These are phyloP conservation scores for Uromys caudimaculatus DNA, from an alignment of 2,797 vertebrate species.

Conservation along the genomic window DNA sequence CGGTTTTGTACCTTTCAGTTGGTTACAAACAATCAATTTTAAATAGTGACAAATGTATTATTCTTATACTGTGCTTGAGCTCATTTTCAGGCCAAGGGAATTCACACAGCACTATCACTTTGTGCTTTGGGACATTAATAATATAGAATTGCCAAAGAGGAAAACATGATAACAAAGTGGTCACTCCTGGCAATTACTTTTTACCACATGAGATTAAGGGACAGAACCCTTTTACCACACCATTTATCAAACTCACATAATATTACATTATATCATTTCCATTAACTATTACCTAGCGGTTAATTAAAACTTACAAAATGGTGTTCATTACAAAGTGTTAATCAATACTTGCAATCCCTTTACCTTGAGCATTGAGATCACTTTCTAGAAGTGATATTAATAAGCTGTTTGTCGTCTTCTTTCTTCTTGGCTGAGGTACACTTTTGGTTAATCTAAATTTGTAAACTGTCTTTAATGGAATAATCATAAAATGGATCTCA, in stretches of 20 bases:
- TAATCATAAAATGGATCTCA: conserved; percentile 10
- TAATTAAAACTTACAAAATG: conserved; percentile 79
- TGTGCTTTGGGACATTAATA: conserved; percentile 76
- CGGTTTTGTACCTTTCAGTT: conserved; percentile 65
- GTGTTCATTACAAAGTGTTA: conserved; percentile 74
- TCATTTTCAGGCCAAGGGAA: conserved; percentile 75
- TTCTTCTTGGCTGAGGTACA: conserved; percentile 61
- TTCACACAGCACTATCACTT: conserved; percentile 74
- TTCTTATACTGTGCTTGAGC: conserved; percentile 80
- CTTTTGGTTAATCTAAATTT: conserved; percentile 61
- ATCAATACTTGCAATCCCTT: conserved; percentile 76
- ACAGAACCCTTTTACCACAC: conserved; percentile 54
- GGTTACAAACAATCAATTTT: conserved; percentile 80
- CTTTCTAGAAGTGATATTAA: conserved; percentile 53
- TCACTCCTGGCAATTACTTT: conserved; percentile 71
- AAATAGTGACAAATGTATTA: conserved; percentile 65
- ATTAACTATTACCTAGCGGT: conserved; percentile 73
- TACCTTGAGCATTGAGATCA: conserved; percentile 68
- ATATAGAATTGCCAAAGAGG: conserved; percentile 77
- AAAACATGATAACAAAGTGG: conserved; percentile 71
- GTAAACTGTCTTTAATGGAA: not conserved
- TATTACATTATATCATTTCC: conserved; percentile 47
- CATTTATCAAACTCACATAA: conserved; percentile 71
- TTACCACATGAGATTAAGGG: conserved; percentile 70
- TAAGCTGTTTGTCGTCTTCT: conserved; percentile 54